Conservation (phyloP, 2,888 invertebrate species). For the Ormyrus thymus region DNA sequence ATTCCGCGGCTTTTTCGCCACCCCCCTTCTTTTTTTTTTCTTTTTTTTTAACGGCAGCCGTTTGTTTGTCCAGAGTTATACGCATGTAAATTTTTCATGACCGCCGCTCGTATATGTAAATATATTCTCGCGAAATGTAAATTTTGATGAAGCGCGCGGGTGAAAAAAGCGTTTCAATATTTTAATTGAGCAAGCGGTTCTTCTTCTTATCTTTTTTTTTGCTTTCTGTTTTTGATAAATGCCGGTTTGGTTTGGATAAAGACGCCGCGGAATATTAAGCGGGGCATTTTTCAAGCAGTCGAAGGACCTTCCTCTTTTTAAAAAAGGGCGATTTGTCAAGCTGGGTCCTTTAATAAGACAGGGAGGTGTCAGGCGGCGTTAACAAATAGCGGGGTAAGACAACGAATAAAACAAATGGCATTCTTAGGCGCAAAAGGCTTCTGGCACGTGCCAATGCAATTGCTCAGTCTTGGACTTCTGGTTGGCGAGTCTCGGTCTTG, state of each 20-base stretch:
- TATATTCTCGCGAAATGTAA: conserved; percentile 49
- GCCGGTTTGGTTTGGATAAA: not conserved
- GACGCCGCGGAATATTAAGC: conserved; percentile 29
- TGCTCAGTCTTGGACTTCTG: conserved; percentile 62
- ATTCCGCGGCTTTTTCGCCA: conserved; percentile 37
- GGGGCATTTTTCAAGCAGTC: conserved; percentile 29
- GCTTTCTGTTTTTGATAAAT: not conserved
- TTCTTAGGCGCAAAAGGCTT: conserved; percentile 61
- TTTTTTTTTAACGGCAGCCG: conserved; percentile 12
- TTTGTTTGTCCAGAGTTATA: conserved; percentile 47
- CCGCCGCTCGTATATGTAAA: conserved; percentile 41
- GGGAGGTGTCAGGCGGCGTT: conserved; percentile 42
- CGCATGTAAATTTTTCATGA: conserved; percentile 54
- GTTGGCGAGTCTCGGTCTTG: not conserved
- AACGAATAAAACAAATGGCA: conserved; percentile 70
- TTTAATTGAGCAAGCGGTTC: conserved; percentile 30
- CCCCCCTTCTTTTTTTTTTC: conserved; percentile 7
- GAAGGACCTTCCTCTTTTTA: conserved; percentile 18
- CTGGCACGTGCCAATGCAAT: conserved; percentile 69
- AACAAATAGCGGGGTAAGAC: conserved; percentile 63
- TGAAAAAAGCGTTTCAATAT: conserved; percentile 21
- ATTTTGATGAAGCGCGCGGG: conserved; percentile 31
- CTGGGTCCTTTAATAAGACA: conserved; percentile 55
- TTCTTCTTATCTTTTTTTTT: not conserved
- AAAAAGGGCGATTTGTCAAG: conserved; percentile 56